Conservation (phyloP, 2,888 invertebrate genomes). For the Philereme vetulata region DNA sequence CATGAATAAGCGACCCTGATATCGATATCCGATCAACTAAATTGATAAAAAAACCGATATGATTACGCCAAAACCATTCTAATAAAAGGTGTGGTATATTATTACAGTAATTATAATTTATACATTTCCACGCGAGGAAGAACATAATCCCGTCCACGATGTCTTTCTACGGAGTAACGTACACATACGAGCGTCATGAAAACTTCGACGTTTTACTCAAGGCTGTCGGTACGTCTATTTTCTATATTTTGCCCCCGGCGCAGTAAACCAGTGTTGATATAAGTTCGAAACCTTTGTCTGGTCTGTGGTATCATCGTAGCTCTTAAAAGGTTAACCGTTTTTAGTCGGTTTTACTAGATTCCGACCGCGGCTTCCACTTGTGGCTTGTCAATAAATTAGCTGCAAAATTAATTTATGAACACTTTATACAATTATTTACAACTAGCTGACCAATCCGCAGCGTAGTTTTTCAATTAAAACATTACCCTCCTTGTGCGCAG, state of each 20-base stretch:
- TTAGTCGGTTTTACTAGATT: too few species aligned
- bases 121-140: not conserved
- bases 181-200: conserved; percentile 50
- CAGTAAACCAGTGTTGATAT: too few species aligned
- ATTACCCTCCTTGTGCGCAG: too few species aligned
- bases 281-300: too few species aligned
- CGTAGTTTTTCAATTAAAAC: too few species aligned
- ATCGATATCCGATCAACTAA: not conserved
- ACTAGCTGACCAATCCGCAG: too few species aligned
- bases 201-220: conserved; percentile 53
- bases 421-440: too few species aligned
- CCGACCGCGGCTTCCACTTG: too few species aligned
- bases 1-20: not conserved
- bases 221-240: conserved; percentile 45
- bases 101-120: not conserved
- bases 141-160: conserved; percentile 40
- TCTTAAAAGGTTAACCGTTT: too few species aligned
- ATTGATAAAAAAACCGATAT: not conserved
- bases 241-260: not conserved
- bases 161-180: conserved; percentile 55
- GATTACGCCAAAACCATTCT: not conserved
- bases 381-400: too few species aligned
- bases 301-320: too few species aligned
- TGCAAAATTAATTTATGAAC: too few species aligned
- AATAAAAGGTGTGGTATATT: not conserved